Percentiles rank a stretch among this genome's conserved stretches.
phyloP scores from a whole-genome alignment of 2,888 invertebrate genomes.

The Dicranocentrus wangi region DNA sequence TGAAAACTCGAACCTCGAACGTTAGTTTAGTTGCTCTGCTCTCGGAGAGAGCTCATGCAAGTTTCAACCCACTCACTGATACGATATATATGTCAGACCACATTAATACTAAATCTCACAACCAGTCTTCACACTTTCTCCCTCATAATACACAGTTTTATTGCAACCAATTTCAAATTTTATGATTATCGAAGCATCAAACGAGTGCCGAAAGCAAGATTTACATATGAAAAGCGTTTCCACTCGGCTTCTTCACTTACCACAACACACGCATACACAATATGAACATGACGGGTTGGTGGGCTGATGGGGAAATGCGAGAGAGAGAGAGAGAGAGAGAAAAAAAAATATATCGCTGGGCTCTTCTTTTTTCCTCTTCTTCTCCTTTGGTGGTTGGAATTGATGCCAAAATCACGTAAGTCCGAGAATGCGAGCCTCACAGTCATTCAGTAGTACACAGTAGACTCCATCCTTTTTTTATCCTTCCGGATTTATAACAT shows the following conservation, averaged over 20 bases:
- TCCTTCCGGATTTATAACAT: slow-evolving; percentile 48
- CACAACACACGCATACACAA: neutral
- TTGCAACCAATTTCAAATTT: slow-evolving; percentile 63
- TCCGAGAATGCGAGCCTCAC: slow-evolving; percentile 11
- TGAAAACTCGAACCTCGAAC: slow-evolving; percentile 17
- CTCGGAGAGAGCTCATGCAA: too few relatives aligned
- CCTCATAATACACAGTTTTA: slow-evolving; percentile 49
- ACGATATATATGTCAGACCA: too few relatives aligned
- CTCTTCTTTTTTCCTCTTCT: neutral
- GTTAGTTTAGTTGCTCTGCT: neutral
- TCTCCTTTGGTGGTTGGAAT: neutral
- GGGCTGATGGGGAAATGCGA: slow-evolving; percentile 7
- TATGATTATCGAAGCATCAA: slow-evolving; percentile 62
- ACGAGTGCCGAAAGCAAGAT: slow-evolving; percentile 54
- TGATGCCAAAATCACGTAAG: slow-evolving; percentile 43
- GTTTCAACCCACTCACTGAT: too few relatives aligned
- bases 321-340: too few relatives aligned
- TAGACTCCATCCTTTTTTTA: slow-evolving; percentile 38
- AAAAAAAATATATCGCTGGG: slow-evolving; percentile 10
- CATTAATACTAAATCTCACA: slow-evolving; percentile 25
- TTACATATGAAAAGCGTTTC: slow-evolving; percentile 57
- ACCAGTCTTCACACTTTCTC: slow-evolving; percentile 15
- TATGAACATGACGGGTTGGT: neutral
- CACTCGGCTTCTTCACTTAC: neutral
- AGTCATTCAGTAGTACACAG: too few relatives aligned